phyloP scores from a whole-genome alignment of 2,797 vertebrate genomes.

The Danio albolineatus region DNA sequence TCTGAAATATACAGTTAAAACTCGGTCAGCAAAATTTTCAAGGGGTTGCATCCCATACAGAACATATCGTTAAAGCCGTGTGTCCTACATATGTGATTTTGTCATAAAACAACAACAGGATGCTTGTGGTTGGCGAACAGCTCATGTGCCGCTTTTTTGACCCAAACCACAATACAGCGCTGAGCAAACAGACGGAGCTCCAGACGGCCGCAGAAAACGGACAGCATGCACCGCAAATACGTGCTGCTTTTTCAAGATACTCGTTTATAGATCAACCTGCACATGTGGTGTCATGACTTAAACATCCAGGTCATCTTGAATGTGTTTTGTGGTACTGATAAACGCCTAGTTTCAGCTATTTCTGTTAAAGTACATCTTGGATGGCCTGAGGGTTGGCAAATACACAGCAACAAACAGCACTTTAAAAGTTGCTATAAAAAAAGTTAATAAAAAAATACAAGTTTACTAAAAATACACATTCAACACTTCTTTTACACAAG shows the following conservation, averaged over 20 bases:
- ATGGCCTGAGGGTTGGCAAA: too few relatives aligned
- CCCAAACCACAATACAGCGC: not conserved
- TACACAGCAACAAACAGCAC: too few relatives aligned
- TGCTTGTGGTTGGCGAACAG: constrained; percentile 30
- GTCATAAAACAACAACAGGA: constrained; percentile 49
- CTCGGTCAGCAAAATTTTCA: not conserved
- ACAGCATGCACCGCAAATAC: not conserved
- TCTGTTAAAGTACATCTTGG: too few relatives aligned
- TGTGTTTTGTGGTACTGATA: constrained; percentile 51
- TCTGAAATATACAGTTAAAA: constrained; percentile 76
- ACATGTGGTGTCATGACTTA: constrained; percentile 53
- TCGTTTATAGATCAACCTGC: not conserved
- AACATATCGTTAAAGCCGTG: not conserved
- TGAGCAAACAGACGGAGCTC: not conserved
- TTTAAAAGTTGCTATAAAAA: too few relatives aligned
- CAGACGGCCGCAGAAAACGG: constrained; percentile 4
- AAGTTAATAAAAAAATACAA: too few relatives aligned
- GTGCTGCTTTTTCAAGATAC: not conserved
- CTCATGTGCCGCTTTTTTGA: not conserved
- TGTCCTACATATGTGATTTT: not conserved
- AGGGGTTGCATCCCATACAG: not conserved
- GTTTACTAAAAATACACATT: too few relatives aligned
- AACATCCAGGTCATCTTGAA: constrained; percentile 54
- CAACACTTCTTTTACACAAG: too few relatives aligned
- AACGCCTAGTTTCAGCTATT: constrained; percentile 14